phyloP scores from a whole-genome alignment of 2,888 invertebrate species.

The Drepanosiphum platanoidis region DNA sequence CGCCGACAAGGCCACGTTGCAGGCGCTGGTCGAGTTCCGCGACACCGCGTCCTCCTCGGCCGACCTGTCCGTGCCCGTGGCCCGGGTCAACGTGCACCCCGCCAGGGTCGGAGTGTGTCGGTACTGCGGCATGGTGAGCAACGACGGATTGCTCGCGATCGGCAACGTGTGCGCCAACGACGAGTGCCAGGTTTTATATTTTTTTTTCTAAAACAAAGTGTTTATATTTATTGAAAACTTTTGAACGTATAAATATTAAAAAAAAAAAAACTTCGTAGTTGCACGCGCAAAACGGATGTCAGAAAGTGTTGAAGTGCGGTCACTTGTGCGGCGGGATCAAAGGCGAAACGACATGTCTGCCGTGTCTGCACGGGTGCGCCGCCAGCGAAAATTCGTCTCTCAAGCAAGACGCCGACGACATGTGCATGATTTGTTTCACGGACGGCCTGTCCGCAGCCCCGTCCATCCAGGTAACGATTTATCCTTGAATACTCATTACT shows the following conservation, averaged over 20 bases:
- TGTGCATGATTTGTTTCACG: constrained; percentile 99
- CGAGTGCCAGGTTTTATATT: constrained; percentile 95
- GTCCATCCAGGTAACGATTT: constrained; percentile 79
- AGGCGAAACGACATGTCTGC: constrained; percentile 84
- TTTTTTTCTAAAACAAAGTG: no score
- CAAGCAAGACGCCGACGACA: constrained; percentile 96
- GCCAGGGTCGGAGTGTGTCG: constrained; percentile 73
- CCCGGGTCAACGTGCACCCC: constrained; percentile 1
- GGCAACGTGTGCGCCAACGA: constrained; percentile 94
- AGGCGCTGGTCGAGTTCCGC: constrained; percentile 90
- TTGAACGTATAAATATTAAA: no score
- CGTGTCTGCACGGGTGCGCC: constrained; percentile 87
- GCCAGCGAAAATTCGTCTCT: constrained; percentile 69
- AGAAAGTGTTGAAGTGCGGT: constrained; percentile 83
- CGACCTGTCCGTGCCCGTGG: constrained; percentile 39
- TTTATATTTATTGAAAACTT: no score
- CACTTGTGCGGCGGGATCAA: constrained; percentile 95
- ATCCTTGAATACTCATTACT: not conserved
- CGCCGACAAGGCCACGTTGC: constrained; percentile 92
- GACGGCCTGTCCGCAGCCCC: constrained; percentile 96
- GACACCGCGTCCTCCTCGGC: constrained; percentile 68
- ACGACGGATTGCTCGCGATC: constrained; percentile 85
- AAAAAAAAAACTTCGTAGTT: no score
- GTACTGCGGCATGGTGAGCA: constrained; percentile 89
- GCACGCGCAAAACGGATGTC: constrained; percentile 83